These are phyloP conservation scores for Fulmarus glacialis DNA, from an alignment of 2,113 vertebrate species.

Conservation along the genomic window DNA sequence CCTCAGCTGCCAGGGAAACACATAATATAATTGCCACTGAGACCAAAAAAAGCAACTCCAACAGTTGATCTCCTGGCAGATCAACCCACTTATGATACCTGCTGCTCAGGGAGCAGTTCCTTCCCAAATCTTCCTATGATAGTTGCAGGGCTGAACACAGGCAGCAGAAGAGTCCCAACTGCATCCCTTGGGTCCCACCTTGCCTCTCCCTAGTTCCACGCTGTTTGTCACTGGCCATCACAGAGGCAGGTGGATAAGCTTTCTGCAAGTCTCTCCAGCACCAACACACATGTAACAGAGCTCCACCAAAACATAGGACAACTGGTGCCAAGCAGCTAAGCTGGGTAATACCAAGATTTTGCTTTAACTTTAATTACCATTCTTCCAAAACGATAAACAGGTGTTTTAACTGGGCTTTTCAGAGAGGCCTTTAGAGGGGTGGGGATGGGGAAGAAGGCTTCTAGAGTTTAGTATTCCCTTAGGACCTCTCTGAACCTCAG, in stretches of 20 bases:
- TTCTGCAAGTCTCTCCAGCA: background rate
- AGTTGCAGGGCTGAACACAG: background rate
- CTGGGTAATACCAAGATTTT: background rate
- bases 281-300: background rate
- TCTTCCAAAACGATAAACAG: background rate
- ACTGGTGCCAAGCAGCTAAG: background rate
- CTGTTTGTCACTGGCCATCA: background rate
- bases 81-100: background rate
- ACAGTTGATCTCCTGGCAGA: background rate
- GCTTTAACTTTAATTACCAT: background rate
- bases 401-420: background rate
- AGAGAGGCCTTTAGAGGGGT: background rate
- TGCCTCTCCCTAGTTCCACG: background rate
- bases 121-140: background rate
- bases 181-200: accelerated
- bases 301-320: background rate
- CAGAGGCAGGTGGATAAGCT: background rate
- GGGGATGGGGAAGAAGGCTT: background rate
- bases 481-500: background rate
- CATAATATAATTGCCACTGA: accelerated
- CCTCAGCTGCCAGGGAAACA: background rate
- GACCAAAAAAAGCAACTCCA: background rate
- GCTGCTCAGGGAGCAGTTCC: background rate
- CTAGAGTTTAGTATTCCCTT: background rate
- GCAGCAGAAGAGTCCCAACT: background rate